These are phyloP conservation scores for Gastrophysa polygoni DNA, from an alignment of 2,888 invertebrate species.

Conservation along the genomic window DNA sequence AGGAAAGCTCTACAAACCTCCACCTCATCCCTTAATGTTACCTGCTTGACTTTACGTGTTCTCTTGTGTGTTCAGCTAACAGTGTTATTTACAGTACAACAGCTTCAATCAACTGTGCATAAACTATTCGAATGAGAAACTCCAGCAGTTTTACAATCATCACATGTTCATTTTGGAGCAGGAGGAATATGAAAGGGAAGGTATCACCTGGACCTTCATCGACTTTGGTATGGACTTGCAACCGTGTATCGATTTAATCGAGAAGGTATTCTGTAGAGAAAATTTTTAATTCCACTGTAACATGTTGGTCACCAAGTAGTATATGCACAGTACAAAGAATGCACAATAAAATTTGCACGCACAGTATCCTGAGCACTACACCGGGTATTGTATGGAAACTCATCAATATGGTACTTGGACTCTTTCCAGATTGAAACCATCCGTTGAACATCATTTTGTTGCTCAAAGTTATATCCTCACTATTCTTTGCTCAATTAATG, in stretches of 20 bases:
- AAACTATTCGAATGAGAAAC: conserved; percentile 95
- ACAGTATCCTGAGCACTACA: conserved; percentile 38
- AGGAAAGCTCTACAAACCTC: no score
- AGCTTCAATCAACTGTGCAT: conserved; percentile 96
- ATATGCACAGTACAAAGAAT: conserved; percentile 35
- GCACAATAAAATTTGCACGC: conserved; percentile 17
- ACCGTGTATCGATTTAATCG: conserved; percentile 87
- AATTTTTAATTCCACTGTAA: background rate
- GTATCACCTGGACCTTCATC: conserved; percentile 90
- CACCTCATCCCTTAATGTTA: conserved; percentile 1
- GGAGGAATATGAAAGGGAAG: conserved; percentile 93
- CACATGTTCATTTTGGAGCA: conserved; percentile 96
- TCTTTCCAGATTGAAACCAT: background rate
- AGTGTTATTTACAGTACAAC: conserved; percentile 72
- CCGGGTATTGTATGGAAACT: conserved; percentile 38
- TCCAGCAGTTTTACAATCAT: conserved; percentile 96
- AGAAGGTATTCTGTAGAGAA: conserved; percentile 71
- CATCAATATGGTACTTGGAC: background rate
- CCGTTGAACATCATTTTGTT: no score
- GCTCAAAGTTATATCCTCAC: no score
- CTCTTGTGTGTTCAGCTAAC: conserved; percentile 34
- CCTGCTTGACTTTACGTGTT: conserved; percentile 16
- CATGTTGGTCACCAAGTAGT: conserved; percentile 27
- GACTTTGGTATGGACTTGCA: conserved; percentile 96
- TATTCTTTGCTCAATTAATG: no score